A percentile compares a stretch with the other conserved stretches of the same genome.
Evolutionary conservation across 23 tunicate species (phyloP).

Genomic region (Oikopleura albicans): DNA sequence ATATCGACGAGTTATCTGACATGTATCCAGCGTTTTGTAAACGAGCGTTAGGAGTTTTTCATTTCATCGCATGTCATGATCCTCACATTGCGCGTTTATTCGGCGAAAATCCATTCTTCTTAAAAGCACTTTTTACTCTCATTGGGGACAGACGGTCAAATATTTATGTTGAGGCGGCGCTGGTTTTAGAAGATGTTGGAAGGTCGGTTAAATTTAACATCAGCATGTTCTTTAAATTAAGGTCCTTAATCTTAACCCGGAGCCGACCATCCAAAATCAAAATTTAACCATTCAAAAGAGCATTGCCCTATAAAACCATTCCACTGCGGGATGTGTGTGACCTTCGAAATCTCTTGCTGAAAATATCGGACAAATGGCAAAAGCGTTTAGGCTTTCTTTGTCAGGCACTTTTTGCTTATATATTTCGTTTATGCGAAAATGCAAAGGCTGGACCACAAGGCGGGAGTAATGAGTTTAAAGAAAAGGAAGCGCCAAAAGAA

Average conservation of each 20-base stretch:
- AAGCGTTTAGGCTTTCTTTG: neutral
- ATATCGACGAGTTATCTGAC: neutral
- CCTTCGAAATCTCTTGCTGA: neutral
- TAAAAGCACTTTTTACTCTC: neutral
- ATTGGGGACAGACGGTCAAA: neutral
- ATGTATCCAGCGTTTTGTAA: neutral
- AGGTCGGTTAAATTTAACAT: neutral
- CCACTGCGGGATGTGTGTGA: neutral
- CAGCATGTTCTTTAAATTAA: no score
- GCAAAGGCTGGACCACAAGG: neutral
- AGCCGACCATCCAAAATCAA: no score
- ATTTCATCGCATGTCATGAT: conserved; percentile 8
- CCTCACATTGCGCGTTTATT: neutral
- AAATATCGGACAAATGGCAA: neutral
- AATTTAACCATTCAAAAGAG: no score
- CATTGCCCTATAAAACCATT: no score
- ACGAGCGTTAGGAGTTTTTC: conserved; percentile 15
- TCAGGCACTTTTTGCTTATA: neutral
- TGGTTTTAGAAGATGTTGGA: conserved; percentile 16
- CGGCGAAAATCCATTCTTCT: neutral
- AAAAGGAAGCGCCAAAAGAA: conserved; percentile 13
- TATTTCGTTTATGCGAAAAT: neutral
- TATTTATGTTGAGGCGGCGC: conserved; percentile 6
- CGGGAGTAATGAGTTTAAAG: neutral
- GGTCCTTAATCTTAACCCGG: no score